Evolutionary conservation across 2,888 invertebrate species (phyloP), one percentile per base, ranked within the genome.

Genomic region (Nomada goodeniana): DNA sequence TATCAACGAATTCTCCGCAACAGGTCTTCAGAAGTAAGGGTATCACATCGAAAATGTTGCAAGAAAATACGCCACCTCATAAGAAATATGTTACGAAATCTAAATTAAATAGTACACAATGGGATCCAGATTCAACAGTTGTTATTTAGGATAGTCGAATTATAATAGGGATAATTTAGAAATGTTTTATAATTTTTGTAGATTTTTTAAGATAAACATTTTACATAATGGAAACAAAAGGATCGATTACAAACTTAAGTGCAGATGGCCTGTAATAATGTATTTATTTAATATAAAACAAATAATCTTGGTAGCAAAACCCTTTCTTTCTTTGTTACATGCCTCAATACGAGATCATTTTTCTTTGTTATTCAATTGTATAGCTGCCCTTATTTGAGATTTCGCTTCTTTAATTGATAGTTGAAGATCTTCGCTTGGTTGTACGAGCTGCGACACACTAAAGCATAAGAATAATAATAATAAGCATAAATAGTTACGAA

Each of bases 61-160:
- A 91, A 71, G 92, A 92, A 63, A 92, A 92, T 73, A 92, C 92
- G 11, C 89, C 91, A n/a, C 91, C 92, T 0, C 86, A 86, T 15
- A 91, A 89, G 53, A 88, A 76, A 67, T 85, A 77, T 50, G 69
- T 78, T 26, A 57, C 15, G 11, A 89, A 84, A n/a, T 61, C 87
- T n/a, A 92, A 87, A 77, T 60, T 88, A 10, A 90, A 83, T 67
- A 82, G 80, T 4, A 88, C 83, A 11, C 89, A 91, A 9, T 92
- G 92, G 92, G 92, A 92, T 81, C 80, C 89, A 7, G 90, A 92
- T 75, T 89, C 89, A 36, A 90, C 92, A 15, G 74, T 92, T 67
- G 82, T 92, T 53, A 92, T 92, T 80, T 76, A 65, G 15, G 13
- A 0, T 64, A 3, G 11, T 52, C 42, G 13, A 68, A 18, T 50